Evolutionary conservation across 1,140 invertebrate species (phyloP).

Genomic region (Scaptomyza hsui): DNA sequence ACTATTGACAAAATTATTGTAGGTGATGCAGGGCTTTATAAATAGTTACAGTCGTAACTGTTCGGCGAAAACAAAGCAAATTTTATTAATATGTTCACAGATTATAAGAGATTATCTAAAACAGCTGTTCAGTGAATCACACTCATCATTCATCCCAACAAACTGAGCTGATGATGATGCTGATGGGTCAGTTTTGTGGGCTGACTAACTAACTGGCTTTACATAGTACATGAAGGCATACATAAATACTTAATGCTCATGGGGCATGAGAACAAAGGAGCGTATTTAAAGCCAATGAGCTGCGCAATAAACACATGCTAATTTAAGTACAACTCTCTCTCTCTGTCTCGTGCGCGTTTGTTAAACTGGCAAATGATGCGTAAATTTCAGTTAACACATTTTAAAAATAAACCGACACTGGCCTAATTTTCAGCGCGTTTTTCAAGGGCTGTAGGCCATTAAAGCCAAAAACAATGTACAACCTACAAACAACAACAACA

Average conservation of each 20-base stretch:
- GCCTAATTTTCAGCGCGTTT: conserved; percentile 41
- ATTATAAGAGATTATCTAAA: conserved; percentile 5
- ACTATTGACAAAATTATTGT: not conserved
- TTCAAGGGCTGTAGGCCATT: conserved; percentile 39
- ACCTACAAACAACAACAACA: not conserved
- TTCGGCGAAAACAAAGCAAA: conserved; percentile 6
- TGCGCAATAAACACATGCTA: conserved; percentile 37
- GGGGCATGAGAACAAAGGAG: conserved; percentile 53
- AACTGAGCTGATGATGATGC: conserved; percentile 1
- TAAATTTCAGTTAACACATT: conserved; percentile 60
- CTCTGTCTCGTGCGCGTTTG: not conserved
- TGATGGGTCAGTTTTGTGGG: conserved; percentile 13
- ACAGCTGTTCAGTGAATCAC: conserved; percentile 40
- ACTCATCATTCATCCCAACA: conserved; percentile 7
- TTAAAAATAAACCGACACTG: conserved; percentile 52
- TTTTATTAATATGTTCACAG: conserved; percentile 8
- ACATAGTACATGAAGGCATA: conserved; percentile 6
- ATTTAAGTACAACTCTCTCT: conserved; percentile 24
- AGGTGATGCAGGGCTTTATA: conserved; percentile 36
- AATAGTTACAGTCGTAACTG: conserved; percentile 30
- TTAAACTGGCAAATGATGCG: conserved; percentile 48
- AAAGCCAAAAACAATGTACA: conserved; percentile 7
- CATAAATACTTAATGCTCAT: conserved; percentile 16
- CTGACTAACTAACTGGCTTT: conserved; percentile 28
- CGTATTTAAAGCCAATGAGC: conserved; percentile 34